Base-by-base conservation (phyloP, 2,113 vertebrate species). In the Caranx melampygus region DNA sequence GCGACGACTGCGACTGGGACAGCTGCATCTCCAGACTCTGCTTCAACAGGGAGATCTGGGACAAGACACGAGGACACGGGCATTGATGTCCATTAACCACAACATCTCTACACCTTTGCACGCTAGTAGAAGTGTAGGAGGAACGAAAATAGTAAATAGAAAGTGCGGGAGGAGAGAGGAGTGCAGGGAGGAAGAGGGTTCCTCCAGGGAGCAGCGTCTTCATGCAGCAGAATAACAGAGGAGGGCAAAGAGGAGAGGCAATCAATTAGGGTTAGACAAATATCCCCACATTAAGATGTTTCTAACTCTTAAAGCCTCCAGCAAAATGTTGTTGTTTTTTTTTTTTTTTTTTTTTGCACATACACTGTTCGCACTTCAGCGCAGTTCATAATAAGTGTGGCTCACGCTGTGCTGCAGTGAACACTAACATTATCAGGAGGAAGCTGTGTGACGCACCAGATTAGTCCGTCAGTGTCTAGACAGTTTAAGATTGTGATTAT, bases 1-100 rank as follows among this genome's bases (percentile, higher is more conserved):
- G 90, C 71, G 98, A 98, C 44, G 95, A 97, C 94, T 99, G 97
- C 2, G 98, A 99, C 93, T 99, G 97, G 21, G 96, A 98, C 79
- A 99, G 96, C 93, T 99, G 98, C 95, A 99, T 96, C 93, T 99
- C 98, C 94, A 99, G 94, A 58, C 97, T 99, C 93, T 99, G 98
- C 90, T 99, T 99, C 92, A 99, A 86, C 91, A 98, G 88, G 47
- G 97, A 99, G 91, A 99, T 99, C 98, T 99, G 79, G 8, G 33
- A 47, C 1, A 10, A 44, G 18, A 54, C 12, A 3, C 3, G n/a
- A 44, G 2, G 2, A 31, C 4, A 14, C 11, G 44, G 11, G 44
- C 13, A 47, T 5, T 14, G 14, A 47, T 16, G 45, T 52, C 26
- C 1, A 18, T 61, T 18, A 52, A 9, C 7, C 3, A 18, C 31